phyloP scores from a whole-genome alignment of 2,113 vertebrate species.

The Clarias macrocephalus region DNA sequence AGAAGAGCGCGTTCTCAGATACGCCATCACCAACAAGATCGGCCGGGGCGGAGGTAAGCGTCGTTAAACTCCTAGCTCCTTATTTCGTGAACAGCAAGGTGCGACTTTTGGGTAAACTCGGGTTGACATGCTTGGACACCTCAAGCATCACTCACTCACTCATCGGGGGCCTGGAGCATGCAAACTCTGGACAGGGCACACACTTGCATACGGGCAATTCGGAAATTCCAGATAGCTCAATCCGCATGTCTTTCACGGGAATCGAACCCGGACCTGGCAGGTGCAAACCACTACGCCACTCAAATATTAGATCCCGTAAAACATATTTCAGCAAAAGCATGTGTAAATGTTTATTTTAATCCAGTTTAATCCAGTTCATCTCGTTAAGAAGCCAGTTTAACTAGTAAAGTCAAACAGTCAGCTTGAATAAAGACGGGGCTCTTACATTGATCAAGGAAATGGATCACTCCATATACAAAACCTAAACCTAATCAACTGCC shows the following conservation, averaged over 20 bases:
- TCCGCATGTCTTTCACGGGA: too few species aligned
- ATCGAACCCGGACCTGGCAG: too few species aligned
- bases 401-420: too few species aligned
- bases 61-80: not conserved
- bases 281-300: too few species aligned
- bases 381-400: not conserved
- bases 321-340: not conserved
- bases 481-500: not conserved
- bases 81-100: not conserved
- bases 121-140: not conserved
- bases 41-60: conserved; percentile 77
- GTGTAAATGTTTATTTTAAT: not conserved
- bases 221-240: too few species aligned
- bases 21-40: conserved; percentile 87
- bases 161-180: too few species aligned
- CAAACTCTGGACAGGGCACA: too few species aligned
- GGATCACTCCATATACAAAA: too few species aligned
- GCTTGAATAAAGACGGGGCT: too few species aligned
- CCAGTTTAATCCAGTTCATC: not conserved
- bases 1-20: conserved; percentile 85
- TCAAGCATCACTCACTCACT: not conserved
- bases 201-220: too few species aligned
- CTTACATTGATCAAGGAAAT: too few species aligned
- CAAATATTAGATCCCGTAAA: not conserved
- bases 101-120: not conserved